Evolutionary conservation across 1,140 invertebrate genomes (phyloP).

Genomic region (Steinernema feltiae): DNA sequence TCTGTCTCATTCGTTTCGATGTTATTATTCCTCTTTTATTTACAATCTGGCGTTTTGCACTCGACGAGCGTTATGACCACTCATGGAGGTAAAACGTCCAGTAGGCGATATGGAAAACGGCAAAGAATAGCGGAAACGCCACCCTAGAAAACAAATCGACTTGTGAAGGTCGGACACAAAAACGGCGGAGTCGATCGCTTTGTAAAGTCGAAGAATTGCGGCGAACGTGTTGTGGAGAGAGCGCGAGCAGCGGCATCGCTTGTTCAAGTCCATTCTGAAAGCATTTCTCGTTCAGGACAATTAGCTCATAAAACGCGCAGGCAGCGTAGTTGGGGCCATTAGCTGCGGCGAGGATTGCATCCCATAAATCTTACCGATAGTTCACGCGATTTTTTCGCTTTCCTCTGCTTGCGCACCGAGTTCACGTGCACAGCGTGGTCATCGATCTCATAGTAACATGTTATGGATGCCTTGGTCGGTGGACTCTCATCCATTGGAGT

Average conservation of each 20-base stretch:
- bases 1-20: no score
- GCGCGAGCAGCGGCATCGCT: conserved; percentile 33
- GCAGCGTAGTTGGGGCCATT: not conserved
- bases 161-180: conserved; percentile 32
- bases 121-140: conserved; percentile 51
- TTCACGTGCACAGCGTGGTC: conserved; percentile 36
- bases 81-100: conserved; percentile 52
- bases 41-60: not conserved
- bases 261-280: conserved; percentile 44
- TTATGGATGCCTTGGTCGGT: conserved; percentile 24
- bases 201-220: not conserved
- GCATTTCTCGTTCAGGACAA: not conserved
- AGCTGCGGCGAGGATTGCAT: not conserved
- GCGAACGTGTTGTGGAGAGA: conserved; percentile 9
- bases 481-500: conserved; percentile 18
- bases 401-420: conserved; percentile 20
- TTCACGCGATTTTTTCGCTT: not conserved
- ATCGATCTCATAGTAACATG: conserved; percentile 47
- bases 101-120: conserved; percentile 50
- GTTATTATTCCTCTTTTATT: no score
- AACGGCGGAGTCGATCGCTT: not conserved
- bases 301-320: not conserved
- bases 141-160: conserved; percentile 53
- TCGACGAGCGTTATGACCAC: conserved; percentile 16
- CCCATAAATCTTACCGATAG: not conserved